phyloP scores from a whole-genome alignment of 2,113 vertebrate genomes.

The Galemys pyrenaicus region DNA sequence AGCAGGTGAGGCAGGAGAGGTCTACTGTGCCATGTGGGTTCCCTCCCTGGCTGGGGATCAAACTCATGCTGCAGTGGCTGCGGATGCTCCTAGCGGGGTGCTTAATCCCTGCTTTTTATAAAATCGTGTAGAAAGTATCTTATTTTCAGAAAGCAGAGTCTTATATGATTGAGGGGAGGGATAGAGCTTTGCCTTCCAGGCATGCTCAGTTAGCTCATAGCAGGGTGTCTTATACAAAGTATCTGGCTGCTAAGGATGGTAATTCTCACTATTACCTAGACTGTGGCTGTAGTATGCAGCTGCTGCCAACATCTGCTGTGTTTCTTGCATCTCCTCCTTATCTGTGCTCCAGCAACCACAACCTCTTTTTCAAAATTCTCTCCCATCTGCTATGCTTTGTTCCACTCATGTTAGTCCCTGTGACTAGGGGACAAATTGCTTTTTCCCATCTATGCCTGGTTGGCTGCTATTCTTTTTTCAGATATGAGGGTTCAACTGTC shows the following conservation, averaged over 20 bases:
- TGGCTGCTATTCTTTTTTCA: background rate
- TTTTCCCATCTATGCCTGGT: background rate
- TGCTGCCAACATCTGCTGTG: fast-evolving
- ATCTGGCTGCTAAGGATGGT: background rate
- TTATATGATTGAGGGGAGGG: background rate
- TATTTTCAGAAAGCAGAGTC: background rate
- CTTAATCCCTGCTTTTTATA: too few relatives aligned
- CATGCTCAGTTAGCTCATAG: background rate
- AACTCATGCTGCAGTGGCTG: too few relatives aligned
- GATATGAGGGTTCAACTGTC: background rate
- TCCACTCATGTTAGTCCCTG: fast-evolving
- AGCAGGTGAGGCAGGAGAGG: too few relatives aligned
- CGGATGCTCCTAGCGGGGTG: too few relatives aligned
- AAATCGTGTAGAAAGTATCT: background rate
- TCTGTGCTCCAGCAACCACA: fast-evolving
- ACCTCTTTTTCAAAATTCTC: background rate
- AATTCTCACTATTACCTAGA: background rate
- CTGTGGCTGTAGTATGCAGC: background rate
- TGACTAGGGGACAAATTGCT: background rate
- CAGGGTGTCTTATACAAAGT: background rate
- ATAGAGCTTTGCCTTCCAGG: background rate
- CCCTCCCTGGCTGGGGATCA: too few relatives aligned
- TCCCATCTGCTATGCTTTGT: background rate
- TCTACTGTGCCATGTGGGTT: too few relatives aligned
- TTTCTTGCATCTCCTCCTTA: background rate